These are phyloP conservation scores for Pocillopora meandrina DNA, from an alignment of 92 coral and sea anemone genomes.

Conservation along the genomic window DNA sequence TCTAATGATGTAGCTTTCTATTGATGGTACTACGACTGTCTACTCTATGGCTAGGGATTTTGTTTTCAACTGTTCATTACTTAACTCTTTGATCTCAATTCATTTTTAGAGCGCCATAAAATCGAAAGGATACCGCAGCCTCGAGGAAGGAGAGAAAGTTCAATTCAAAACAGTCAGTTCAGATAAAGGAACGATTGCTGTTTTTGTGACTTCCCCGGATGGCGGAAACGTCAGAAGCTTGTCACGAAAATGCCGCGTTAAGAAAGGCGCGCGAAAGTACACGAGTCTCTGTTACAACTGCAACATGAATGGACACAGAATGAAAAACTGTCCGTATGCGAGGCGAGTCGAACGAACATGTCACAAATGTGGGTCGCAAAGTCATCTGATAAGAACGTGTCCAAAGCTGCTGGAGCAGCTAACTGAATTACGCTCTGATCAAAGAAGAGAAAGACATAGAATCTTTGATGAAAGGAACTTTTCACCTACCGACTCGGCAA, in stretches of 20 bases:
- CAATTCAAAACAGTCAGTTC: constrained; percentile 75
- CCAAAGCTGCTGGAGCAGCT: constrained; percentile 55
- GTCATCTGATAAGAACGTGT: constrained; percentile 85
- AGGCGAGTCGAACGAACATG: constrained; percentile 66
- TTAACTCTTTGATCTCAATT: background rate
- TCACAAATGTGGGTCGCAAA: constrained; percentile 88
- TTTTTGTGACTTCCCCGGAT: constrained; percentile 77
- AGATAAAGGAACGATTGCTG: constrained; percentile 86
- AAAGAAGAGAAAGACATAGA: background rate
- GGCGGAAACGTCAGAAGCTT: constrained; percentile 82
- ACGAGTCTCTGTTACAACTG: constrained; percentile 95
- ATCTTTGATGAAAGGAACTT: background rate
- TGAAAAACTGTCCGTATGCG: constrained; percentile 79
- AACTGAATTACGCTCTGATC: constrained; percentile 8
- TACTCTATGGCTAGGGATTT: no score
- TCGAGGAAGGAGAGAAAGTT: constrained; percentile 89
- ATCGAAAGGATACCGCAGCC: constrained; percentile 84
- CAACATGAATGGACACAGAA: constrained; percentile 82
- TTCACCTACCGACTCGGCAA: background rate
- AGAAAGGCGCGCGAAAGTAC: constrained; percentile 95
- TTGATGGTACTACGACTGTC: background rate
- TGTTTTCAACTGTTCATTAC: no score
- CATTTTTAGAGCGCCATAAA: constrained; percentile 84
- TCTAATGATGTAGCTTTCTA: no score
- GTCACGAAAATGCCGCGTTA: constrained; percentile 78